Conservation (phyloP, 1,140 invertebrate genomes). For the Halesus radiatus region DNA sequence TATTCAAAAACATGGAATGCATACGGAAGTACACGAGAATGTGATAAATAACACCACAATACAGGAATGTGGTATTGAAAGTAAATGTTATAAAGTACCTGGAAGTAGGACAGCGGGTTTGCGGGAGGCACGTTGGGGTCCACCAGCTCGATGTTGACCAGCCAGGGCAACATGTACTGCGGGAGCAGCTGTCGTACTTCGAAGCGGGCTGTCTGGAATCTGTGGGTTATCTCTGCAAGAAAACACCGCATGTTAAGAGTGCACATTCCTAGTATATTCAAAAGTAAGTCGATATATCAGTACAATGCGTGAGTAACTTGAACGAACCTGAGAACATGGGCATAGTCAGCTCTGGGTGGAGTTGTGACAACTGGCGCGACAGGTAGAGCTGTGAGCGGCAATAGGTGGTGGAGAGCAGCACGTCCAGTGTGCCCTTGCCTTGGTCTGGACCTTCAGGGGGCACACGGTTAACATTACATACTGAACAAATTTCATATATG, state of each 20-base stretch:
- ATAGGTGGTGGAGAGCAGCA: conserved; percentile 87
- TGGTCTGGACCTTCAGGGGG: conserved; percentile 73
- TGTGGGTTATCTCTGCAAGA: conserved; percentile 91
- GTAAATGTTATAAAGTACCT: conserved; percentile 69
- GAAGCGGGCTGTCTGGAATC: conserved; percentile 95
- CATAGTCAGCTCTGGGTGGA: conserved; percentile 98
- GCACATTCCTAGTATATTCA: too few relatives aligned
- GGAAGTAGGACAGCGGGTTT: conserved; percentile 85
- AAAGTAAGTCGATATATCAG: too few relatives aligned
- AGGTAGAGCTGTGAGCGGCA: conserved; percentile 93
- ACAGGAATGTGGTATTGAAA: too few relatives aligned
- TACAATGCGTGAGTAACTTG: background rate
- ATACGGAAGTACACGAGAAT: too few relatives aligned
- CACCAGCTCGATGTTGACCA: conserved; percentile 98
- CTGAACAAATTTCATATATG: too few relatives aligned
- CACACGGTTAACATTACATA: too few relatives aligned
- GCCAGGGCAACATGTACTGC: conserved; percentile 95
- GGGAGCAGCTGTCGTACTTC: conserved; percentile 91
- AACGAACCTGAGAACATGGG: conserved; percentile 96
- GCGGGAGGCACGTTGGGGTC: conserved; percentile 94
- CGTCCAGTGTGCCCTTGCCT: conserved; percentile 83
- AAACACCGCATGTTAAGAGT: background rate
- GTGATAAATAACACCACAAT: too few relatives aligned
- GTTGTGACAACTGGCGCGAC: conserved; percentile 90
- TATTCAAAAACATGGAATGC: too few relatives aligned